These are phyloP conservation scores for Sclerodermus sp. DNA, from an alignment of 2,888 invertebrate genomes.

Conservation along the genomic window DNA sequence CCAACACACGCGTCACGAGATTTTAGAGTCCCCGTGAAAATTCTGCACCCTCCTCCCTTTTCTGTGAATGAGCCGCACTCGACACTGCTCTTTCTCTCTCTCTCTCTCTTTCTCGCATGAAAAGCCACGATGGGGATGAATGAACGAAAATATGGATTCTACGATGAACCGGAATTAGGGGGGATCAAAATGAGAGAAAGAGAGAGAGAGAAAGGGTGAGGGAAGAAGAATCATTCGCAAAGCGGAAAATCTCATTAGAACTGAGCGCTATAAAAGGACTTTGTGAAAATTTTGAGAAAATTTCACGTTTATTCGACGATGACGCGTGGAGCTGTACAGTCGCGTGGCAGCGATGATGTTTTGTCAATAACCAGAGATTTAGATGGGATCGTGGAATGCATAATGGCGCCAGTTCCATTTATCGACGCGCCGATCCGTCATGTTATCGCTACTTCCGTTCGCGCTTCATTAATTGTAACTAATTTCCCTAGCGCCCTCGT, in stretches of 20 bases:
- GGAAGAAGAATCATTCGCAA: too few species aligned
- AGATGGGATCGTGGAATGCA: constrained; percentile 9
- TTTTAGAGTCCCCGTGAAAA: background rate
- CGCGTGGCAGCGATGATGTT: constrained; percentile 15
- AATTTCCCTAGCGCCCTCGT: constrained; percentile 26
- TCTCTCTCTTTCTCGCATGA: background rate
- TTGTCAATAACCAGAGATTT: constrained; percentile 27
- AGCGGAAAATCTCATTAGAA: too few species aligned
- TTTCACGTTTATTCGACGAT: constrained; percentile 18
- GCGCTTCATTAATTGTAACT: constrained; percentile 39
- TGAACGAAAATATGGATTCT: too few species aligned
- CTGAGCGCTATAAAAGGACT: too few species aligned
- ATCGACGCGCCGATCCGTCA: constrained; percentile 28
- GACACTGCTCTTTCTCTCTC: constrained; percentile 2
- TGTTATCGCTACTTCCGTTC: constrained; percentile 36
- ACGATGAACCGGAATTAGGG: too few species aligned
- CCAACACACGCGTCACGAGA: background rate
- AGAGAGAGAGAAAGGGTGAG: too few species aligned
- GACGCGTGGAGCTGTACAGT: constrained; percentile 7
- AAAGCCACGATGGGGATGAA: too few species aligned
- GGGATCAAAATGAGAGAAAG: too few species aligned
- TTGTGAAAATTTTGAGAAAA: too few species aligned
- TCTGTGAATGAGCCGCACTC: background rate
- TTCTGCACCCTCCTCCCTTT: too few species aligned
- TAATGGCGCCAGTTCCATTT: constrained; percentile 7